These are phyloP conservation scores for Falco peregrinus DNA, from an alignment of 2,797 vertebrate species.

Conservation along the genomic window DNA sequence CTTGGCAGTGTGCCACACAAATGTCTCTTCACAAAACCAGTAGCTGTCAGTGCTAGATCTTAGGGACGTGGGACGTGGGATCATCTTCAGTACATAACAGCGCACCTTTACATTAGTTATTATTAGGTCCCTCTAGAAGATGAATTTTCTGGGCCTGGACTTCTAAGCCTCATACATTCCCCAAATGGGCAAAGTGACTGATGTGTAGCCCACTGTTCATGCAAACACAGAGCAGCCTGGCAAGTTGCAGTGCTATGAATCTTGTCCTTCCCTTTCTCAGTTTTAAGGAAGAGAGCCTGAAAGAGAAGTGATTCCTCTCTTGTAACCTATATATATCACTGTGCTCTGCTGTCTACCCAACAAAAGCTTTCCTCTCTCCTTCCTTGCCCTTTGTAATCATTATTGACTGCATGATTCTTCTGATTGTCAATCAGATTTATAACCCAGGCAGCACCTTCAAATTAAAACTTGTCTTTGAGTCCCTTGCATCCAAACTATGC, in stretches of 20 bases:
- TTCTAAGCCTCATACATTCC: neutral
- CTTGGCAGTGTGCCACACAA: neutral
- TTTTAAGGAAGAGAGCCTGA: neutral
- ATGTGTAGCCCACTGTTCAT: neutral
- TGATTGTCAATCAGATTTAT: neutral
- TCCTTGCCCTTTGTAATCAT: neutral
- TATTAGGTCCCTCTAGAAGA: neutral
- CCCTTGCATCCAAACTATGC: neutral
- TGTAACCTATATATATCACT: neutral
- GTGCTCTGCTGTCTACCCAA: neutral
- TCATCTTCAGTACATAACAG: neutral
- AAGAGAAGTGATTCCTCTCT: neutral
- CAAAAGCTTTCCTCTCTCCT: neutral
- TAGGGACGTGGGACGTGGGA: neutral
- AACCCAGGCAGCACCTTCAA: neutral
- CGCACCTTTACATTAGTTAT: neutral
- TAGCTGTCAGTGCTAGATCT: neutral
- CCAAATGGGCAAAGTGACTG: neutral
- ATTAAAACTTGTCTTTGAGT: neutral
- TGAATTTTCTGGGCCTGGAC: neutral
- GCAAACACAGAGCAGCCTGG: neutral
- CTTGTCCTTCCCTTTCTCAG: neutral
- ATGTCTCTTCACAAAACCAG: neutral
- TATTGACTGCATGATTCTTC: neutral
- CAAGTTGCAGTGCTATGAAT: neutral